Percentiles rank a stretch among this genome's conserved stretches.
These are phyloP conservation scores for Lepisosteus osseus DNA, from an alignment of 2,113 vertebrate species.

Conservation along the genomic window DNA sequence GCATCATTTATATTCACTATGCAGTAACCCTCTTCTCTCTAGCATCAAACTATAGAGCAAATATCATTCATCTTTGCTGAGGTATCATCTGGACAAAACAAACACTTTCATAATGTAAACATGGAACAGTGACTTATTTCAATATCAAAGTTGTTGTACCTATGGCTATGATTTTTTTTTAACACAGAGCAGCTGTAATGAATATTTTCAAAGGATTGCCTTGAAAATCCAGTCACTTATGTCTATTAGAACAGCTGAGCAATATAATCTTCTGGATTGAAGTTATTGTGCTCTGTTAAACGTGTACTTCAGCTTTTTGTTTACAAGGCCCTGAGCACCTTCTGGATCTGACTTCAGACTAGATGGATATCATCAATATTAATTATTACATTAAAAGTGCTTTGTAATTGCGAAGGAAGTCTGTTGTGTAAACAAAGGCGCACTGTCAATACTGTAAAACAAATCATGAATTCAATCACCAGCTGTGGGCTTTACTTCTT, in stretches of 20 bases:
- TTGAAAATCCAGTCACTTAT: not conserved
- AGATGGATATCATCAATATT: not conserved
- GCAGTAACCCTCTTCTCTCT: not conserved
- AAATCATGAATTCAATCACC: no score
- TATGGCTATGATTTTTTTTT: not conserved
- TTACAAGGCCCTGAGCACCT: not conserved
- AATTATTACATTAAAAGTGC: no score
- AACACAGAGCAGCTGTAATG: not conserved
- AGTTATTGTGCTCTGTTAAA: not conserved
- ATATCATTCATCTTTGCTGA: not conserved
- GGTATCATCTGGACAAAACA: not conserved
- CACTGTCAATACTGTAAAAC: no score
- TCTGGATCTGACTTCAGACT: not conserved
- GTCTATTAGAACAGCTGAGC: not conserved
- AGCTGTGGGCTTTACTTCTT: no score
- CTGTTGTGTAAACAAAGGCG: no score
- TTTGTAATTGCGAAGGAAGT: no score
- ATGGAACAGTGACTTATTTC: not conserved
- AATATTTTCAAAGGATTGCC: not conserved
- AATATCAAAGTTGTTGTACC: not conserved
- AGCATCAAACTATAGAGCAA: not conserved
- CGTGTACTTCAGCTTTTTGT: not conserved
- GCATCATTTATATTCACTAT: slow-evolving; percentile 21
- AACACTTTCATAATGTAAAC: not conserved
- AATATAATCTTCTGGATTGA: not conserved